phyloP scores from a whole-genome alignment of 2,888 invertebrate species.

The Drosophila flavopinicola region DNA sequence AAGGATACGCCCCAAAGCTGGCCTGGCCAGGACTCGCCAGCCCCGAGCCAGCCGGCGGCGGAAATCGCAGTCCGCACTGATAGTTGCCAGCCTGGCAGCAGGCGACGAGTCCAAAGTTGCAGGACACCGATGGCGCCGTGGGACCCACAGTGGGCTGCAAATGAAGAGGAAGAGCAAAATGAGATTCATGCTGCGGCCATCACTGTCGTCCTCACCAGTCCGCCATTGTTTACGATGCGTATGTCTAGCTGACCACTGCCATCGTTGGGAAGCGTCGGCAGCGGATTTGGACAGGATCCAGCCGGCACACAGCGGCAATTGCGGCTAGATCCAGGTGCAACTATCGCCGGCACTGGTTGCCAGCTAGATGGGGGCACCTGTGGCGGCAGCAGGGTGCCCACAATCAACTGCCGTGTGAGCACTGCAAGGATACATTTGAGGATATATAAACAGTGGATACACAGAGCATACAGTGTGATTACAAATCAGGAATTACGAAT shows the following conservation, averaged over 20 bases:
- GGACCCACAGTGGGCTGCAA: constrained; percentile 51
- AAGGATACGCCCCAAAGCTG: constrained; percentile 89
- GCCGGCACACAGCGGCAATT: constrained; percentile 83
- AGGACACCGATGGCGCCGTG: constrained; percentile 54
- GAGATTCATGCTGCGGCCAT: background rate
- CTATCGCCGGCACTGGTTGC: constrained; percentile 56
- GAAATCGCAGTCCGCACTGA: constrained; percentile 81
- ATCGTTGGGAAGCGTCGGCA: constrained; percentile 78
- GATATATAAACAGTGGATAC: too few species aligned
- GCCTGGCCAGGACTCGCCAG: constrained; percentile 86
- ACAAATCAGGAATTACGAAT: too few species aligned
- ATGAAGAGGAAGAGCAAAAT: background rate
- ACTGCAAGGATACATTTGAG: constrained; percentile 43
- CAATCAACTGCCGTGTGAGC: constrained; percentile 76
- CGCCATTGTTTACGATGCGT: constrained; percentile 87
- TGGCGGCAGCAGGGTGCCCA: constrained; percentile 66
- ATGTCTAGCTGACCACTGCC: constrained; percentile 87
- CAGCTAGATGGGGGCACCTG: constrained; percentile 46
- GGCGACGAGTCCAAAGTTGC: constrained; percentile 73
- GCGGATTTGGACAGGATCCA: constrained; percentile 80
- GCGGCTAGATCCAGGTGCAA: constrained; percentile 45
- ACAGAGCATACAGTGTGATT: too few species aligned
- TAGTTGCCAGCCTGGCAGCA: constrained; percentile 82
- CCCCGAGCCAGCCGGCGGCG: constrained; percentile 81
- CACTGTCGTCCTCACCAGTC: constrained; percentile 40